Base-by-base conservation (phyloP, 2,797 vertebrate species). In the Parotocinclus haroldoi region DNA sequence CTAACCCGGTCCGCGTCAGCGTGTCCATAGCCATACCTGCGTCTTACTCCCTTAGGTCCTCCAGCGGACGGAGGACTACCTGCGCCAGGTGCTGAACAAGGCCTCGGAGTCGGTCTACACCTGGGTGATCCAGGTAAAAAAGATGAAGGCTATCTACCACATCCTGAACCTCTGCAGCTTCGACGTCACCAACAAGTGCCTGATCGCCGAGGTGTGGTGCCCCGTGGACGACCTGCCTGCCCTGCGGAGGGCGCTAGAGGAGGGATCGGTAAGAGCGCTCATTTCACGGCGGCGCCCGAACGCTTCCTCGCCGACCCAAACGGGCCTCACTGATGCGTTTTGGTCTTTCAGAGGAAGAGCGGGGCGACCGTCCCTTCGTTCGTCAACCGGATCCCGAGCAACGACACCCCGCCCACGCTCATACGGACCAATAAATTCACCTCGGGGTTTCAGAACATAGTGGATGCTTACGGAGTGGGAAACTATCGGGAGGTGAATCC, bases 121-220 rank as follows among this genome's bases (percentile, higher is more conserved):
- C 0, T 97, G 94, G 83, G 92, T 93, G 49, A 79, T 98, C 68
- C 96, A 97, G 69, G 94, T 99, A 74, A 95, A 93, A 86, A 98
- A 99, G 82, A 98, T 98, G 95, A 99, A 99, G 79, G 95, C 96
- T 71, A 95, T 99, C 78, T 99, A 99, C 79, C 97, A 98, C 11
- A 93, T 94, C 60, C 90, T 99, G 56, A 99, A 99, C 86, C 86
- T 94, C 80, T 99, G 97, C 79, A 98, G 96, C 81, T 95, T 99
- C 3, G 96, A 99, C n/a, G 95, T 99, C 50, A 98, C 97, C 11
- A 98, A 97, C 85, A 98, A 96, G 82, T 99, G 96, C 87, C 91
- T 99, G 63, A 98, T 99, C 0, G 94, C 96, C 0, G 97, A 99
- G 72, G 96, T 95, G 64, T 99, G 97, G 97, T 99, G 96, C 79